These are phyloP conservation scores for Sympetrum striolatum DNA, from an alignment of 2,888 invertebrate genomes.

Conservation along the genomic window DNA sequence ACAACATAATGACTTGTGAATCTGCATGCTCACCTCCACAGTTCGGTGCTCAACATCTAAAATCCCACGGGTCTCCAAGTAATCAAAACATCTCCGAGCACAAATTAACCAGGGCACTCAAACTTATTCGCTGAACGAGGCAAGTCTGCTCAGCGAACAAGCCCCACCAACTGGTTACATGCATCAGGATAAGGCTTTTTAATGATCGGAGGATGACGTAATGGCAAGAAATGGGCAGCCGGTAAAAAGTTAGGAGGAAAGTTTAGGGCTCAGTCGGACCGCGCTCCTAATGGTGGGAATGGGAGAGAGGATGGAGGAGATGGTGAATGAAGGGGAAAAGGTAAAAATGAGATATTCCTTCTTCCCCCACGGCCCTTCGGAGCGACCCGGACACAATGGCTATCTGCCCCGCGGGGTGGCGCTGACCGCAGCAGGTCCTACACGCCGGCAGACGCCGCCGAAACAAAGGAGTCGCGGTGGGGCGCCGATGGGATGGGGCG, in stretches of 20 bases:
- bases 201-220: not conserved
- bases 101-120: too few relatives aligned
- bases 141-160: too few relatives aligned
- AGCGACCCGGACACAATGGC: slow-evolving; percentile 18
- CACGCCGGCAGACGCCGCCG: not conserved
- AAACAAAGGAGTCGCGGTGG: slow-evolving; percentile 8
- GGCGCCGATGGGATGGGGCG: not conserved
- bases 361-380: not conserved
- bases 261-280: too few relatives aligned
- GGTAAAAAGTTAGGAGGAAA: too few relatives aligned
- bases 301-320: not conserved
- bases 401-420: slow-evolving; percentile 28
- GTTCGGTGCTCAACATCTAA: too few relatives aligned
- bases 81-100: too few relatives aligned
- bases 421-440: slow-evolving; percentile 40
- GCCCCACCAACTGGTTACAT: too few relatives aligned
- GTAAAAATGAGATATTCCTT: not conserved
- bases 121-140: too few relatives aligned
- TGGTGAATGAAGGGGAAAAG: not conserved
- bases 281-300: not conserved
- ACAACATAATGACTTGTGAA: too few relatives aligned
- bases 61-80: too few relatives aligned
- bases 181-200: too few relatives aligned
- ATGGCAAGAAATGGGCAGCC: not conserved
- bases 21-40: too few relatives aligned